Evolutionary conservation across 2,797 vertebrate genomes (phyloP), one percentile per base, ranked within the genome.

Genomic region (Allobates femoralis): DNA sequence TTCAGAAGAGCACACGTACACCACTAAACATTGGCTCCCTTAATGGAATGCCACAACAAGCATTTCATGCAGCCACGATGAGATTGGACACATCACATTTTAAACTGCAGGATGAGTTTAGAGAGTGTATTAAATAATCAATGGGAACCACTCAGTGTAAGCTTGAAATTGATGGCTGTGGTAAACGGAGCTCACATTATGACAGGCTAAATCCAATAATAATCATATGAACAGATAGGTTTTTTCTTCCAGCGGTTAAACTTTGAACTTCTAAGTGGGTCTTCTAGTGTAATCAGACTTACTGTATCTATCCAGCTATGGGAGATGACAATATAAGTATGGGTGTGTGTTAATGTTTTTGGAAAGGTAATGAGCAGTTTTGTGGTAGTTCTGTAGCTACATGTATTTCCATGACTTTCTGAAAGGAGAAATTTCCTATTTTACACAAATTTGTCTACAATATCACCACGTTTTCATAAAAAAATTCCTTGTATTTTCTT

Each of bases 51-150:
- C 56, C 37, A 50, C 41, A 62, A 46, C 58, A 64, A 67, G 60
- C 46, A 30, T 67, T 67, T 28, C 50, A 51, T 53, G 37, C 62
- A 32, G 64, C 60, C 62, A 66, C 62, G 23, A 67, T 81, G 62
- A 51, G 41, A 81, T 53, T 32, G 64, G 58, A 30, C 62, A 81
- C 28, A 67, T 81, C 60, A 67, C 62, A 81, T 81, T 81, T 81
- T 28, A 81, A 60, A 67, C 26, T 30, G 28, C 46, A 81, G 62
- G 41, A 81, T 53, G 62, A 81, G 62, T 81, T 81, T 81, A 67
- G 62, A 81, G 64, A 50, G 79, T 81, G 28, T 81, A 81, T 67
- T 81, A 81, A 66, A 67, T 81, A 81, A 81, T 81, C 79, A 81
- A 81, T 81, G 79, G 79, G 26, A 66, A 81, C 79, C 79, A 81